Percentiles rank a stretch among this genome's conserved stretches.
Evolutionary conservation across 2,888 invertebrate species (phyloP).

Genomic region (Epinotia bilunana): DNA sequence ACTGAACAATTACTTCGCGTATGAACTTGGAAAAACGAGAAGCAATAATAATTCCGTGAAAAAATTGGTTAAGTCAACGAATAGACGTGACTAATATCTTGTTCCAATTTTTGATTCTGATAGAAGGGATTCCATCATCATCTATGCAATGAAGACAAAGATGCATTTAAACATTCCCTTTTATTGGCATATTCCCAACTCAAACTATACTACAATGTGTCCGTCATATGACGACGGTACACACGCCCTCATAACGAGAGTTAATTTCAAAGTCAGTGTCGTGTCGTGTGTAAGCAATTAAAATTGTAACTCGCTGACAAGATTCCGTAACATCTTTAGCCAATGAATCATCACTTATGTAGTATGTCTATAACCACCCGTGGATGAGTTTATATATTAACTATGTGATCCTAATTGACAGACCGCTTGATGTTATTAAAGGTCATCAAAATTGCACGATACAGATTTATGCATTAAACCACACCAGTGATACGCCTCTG

Average conservation of each 20-base stretch:
- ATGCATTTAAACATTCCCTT: neutral
- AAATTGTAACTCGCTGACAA: slow-evolving; percentile 21
- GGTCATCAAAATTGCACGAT: neutral
- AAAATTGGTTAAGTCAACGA: neutral
- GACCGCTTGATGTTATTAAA: neutral
- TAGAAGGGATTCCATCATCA: neutral
- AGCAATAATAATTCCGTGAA: no score
- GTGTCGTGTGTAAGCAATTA: slow-evolving; percentile 37
- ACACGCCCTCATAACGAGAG: slow-evolving; percentile 18
- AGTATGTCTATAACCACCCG: slow-evolving; percentile 12
- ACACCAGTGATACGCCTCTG: slow-evolving; percentile 4
- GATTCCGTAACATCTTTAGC: slow-evolving; percentile 31
- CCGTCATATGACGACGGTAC: slow-evolving; percentile 4
- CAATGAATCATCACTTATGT: slow-evolving; percentile 33
- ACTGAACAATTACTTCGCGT: neutral
- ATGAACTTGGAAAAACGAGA: neutral
- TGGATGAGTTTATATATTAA: slow-evolving; percentile 6
- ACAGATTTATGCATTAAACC: neutral
- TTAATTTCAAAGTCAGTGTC: slow-evolving; percentile 37
- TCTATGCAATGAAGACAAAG: neutral
- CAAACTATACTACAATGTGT: neutral
- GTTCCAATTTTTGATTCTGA: neutral
- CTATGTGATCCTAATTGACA: slow-evolving; percentile 2
- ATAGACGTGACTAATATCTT: neutral
- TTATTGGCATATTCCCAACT: neutral